Percentiles rank a stretch among this genome's conserved stretches.
phyloP scores from a whole-genome alignment of 1,140 invertebrate genomes.

The Acromyrmex charruanus region DNA sequence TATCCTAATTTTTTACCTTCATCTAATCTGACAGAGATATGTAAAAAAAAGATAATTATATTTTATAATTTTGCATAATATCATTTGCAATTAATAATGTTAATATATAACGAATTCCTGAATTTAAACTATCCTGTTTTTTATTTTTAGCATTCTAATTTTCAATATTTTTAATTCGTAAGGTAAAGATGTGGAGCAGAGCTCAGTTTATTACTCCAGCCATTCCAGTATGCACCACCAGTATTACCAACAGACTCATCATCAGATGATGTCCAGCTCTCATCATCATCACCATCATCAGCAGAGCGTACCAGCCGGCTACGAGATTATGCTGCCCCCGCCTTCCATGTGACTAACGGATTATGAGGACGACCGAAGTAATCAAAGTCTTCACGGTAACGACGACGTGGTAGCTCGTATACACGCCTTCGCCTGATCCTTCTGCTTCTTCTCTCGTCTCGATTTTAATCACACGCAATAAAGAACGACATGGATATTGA shows the following conservation, averaged over 20 bases:
- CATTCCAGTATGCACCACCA: conserved; percentile 85
- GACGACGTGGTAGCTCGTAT: conserved; percentile 75
- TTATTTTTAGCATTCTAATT: conserved; percentile 16
- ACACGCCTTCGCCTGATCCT: conserved; percentile 76
- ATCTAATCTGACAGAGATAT: neutral
- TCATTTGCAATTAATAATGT: too few relatives aligned
- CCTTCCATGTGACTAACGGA: conserved; percentile 84
- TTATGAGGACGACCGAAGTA: conserved; percentile 74
- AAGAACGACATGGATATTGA: neutral
- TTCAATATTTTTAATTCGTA: neutral
- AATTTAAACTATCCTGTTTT: neutral
- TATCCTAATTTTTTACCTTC: neutral
- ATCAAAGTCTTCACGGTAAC: conserved; percentile 61
- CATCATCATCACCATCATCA: conserved; percentile 84
- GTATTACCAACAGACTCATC: conserved; percentile 84
- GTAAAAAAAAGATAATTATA: too few relatives aligned
- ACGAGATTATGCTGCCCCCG: conserved; percentile 84
- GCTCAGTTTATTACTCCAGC: conserved; percentile 83
- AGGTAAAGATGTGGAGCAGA: conserved; percentile 84
- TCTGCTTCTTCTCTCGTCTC: neutral
- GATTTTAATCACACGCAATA: conserved; percentile 6
- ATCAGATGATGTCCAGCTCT: conserved; percentile 82
- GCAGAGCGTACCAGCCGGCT: conserved; percentile 82
- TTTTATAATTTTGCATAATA: too few relatives aligned
- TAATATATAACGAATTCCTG: too few relatives aligned